These are phyloP conservation scores for Myotis daubentonii DNA, from an alignment of 2,797 vertebrate genomes.

Conservation along the genomic window DNA sequence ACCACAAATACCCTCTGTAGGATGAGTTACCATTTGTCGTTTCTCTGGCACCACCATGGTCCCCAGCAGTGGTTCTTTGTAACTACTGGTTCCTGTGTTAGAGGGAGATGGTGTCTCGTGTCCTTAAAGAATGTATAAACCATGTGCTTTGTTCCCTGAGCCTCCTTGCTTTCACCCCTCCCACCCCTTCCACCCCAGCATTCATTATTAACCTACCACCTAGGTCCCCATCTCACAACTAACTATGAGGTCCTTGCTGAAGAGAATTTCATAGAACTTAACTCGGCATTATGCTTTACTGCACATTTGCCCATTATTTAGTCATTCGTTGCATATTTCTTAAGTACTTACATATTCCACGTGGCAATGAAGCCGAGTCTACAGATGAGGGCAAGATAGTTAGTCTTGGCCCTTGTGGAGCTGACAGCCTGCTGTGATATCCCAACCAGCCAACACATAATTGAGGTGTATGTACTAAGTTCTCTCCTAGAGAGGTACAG, in stretches of 20 bases:
- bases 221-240: not conserved
- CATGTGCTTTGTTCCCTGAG: not conserved
- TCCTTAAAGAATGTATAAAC: not conserved
- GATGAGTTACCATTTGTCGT: not conserved
- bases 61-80: not conserved
- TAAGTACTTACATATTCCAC: not conserved
- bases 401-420: not conserved
- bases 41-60: not conserved
- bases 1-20: not conserved
- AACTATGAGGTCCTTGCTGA: not conserved
- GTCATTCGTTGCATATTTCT: not conserved
- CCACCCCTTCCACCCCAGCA: not conserved
- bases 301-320: not conserved
- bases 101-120: not conserved
- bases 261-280: not conserved
- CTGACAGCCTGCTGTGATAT: not conserved
- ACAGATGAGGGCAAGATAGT: not conserved
- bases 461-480: not conserved
- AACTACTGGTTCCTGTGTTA: not conserved
- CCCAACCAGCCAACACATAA: not conserved
- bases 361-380: not conserved
- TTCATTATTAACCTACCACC: not conserved
- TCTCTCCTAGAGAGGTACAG: not conserved
- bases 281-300: not conserved
- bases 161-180: not conserved